These are phyloP conservation scores for Cephalopholis sonnerati DNA, from an alignment of 2,113 vertebrate species.

Conservation along the genomic window DNA sequence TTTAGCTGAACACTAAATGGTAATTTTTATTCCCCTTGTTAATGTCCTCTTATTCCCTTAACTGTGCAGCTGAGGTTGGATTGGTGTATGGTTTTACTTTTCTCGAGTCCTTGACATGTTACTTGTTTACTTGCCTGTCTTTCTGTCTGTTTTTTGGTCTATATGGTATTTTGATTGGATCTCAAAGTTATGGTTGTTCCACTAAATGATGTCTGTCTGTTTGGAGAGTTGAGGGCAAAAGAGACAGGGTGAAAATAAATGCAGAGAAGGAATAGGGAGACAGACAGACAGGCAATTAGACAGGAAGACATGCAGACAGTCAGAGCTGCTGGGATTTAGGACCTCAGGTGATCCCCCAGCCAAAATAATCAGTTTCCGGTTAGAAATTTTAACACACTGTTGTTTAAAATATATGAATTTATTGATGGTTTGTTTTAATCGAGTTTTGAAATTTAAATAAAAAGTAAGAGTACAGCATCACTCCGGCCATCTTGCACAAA, in stretches of 20 bases:
- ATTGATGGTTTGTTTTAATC: slow-evolving; percentile 7
- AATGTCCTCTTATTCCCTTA: slow-evolving; percentile 14
- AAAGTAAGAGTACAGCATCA: slow-evolving; percentile 21
- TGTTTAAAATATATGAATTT: not conserved
- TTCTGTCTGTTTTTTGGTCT: not conserved
- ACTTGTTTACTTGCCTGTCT: slow-evolving; percentile 7
- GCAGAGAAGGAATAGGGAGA: not conserved
- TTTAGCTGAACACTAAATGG: slow-evolving; percentile 46
- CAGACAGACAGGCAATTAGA: slow-evolving; percentile 4
- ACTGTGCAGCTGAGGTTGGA: slow-evolving; percentile 42
- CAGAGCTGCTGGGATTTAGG: not conserved
- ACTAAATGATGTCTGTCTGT: slow-evolving; percentile 15
- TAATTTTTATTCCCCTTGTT: slow-evolving; percentile 33
- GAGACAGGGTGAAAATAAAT: slow-evolving; percentile 5
- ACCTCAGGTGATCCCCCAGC: slow-evolving; percentile 8
- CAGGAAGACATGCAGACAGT: slow-evolving; percentile 35
- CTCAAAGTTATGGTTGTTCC: slow-evolving; percentile 14
- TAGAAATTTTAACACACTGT: not conserved
- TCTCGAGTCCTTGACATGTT: slow-evolving; percentile 7
- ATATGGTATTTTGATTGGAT: slow-evolving; percentile 2
- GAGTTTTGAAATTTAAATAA: slow-evolving; percentile 39
- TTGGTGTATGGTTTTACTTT: slow-evolving; percentile 29
- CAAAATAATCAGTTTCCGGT: not conserved
- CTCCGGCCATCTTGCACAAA: slow-evolving; percentile 38
- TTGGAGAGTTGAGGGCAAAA: slow-evolving; percentile 11